phyloP scores from a whole-genome alignment of 2,888 invertebrate genomes.

The Stramonita haemastoma region DNA sequence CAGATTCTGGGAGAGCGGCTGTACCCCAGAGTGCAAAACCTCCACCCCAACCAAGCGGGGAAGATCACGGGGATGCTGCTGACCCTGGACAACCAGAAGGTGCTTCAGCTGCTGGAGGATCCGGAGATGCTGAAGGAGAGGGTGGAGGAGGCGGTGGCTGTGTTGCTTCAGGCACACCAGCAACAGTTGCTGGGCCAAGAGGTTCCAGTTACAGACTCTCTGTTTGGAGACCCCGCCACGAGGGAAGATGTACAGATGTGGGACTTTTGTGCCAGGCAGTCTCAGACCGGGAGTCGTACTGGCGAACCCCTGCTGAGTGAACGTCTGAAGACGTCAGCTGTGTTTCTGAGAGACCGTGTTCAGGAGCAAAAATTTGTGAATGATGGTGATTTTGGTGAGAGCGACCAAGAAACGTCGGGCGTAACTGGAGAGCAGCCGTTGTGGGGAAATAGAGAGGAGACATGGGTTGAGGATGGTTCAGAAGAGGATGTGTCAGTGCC shows the following conservation, averaged over 20 bases:
- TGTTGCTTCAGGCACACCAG: constrained; percentile 83
- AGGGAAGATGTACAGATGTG: too few species aligned
- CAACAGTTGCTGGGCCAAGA: background rate
- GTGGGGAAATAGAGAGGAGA: background rate
- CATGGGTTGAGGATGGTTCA: background rate
- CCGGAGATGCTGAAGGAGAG: constrained; percentile 96
- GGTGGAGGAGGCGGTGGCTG: constrained; percentile 98
- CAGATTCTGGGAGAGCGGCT: constrained; percentile 98
- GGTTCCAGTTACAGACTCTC: too few species aligned
- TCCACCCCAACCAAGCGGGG: constrained; percentile 95
- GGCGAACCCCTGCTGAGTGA: too few species aligned
- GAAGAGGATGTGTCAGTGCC: background rate
- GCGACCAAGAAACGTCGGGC: background rate
- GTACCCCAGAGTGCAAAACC: constrained; percentile 92
- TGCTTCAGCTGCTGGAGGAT: constrained; percentile 98
- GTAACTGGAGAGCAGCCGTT: background rate
- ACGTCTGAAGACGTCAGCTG: too few species aligned
- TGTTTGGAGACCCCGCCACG: too few species aligned
- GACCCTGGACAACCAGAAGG: constrained; percentile 98
- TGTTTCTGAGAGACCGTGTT: too few species aligned
- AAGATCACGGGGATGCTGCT: constrained; percentile 99
- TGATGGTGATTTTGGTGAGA: too few species aligned
- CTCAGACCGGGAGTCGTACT: too few species aligned
- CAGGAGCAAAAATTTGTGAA: too few species aligned
- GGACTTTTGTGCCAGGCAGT: too few species aligned